Base-by-base conservation (phyloP, 2,113 vertebrate species). In the Piprites chloris region DNA sequence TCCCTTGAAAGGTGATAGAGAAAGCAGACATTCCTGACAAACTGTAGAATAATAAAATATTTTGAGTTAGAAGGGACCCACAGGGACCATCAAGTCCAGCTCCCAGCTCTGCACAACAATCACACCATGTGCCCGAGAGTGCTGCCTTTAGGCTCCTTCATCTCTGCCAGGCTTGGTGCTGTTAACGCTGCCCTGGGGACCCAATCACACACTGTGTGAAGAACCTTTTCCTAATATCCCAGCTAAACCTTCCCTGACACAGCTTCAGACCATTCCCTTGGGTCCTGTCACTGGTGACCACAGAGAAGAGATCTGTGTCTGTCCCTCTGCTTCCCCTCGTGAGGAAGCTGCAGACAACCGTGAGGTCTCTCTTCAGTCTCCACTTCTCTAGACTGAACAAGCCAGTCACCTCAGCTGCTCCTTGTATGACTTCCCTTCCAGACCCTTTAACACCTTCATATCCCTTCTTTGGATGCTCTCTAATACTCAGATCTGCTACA, bases 1-100 rank as follows among this genome's bases (percentile, higher is more conserved):
- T 83, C 62, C 53, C 46, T 95, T 73, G 41, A 93, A 94, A 94
- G 27, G 41, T 56, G 44, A 63, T 58, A 11, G 5, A 52, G 42
- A 53, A 87, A 89, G 69, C 20, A 89, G 18, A 27, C 5, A 20
- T 68, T 87, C 23, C 23, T 42, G 15, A 81, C 14, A 47, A 79
- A 35, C 24, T 39, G 24, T 41, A 53, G 67, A 75, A 22, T 55
- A 47, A 41, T 15, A 12, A 24, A 68, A 41, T 69, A 76, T 35
- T 9, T 47, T 76, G 35, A 76, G 41, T 83, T 62, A 62, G 41
- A 62, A 55, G 14, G 8, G 8, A 41, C 24, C 32, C 30, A 55
- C 26, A 83, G 53, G 17, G 30, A 68, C 61, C 50, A 58, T 44
- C 21, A 32, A 55, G n/a, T 68, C 24, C 21, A 47, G 7, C 9